Base-by-base conservation (phyloP, 2,113 vertebrate genomes). In the Rynchops niger region DNA sequence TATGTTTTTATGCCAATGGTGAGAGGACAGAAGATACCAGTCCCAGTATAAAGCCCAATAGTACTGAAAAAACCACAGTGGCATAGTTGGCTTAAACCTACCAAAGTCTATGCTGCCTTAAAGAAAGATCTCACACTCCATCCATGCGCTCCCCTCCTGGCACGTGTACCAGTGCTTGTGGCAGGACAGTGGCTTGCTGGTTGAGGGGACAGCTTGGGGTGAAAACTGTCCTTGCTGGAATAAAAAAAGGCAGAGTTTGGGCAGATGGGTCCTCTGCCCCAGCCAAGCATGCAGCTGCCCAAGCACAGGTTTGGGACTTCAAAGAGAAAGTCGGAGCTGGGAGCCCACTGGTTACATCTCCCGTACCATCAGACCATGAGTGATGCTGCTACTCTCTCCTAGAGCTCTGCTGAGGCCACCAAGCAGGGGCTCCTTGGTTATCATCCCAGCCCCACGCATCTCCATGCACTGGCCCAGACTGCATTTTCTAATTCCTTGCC, bases 91-190 rank as follows among this genome's bases (percentile, higher is more conserved):
- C 26, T 82, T 72, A 87, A 72, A 49, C 18, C 38, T 61, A 55
- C 45, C n/a, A 3, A 86, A 49, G 58, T n/a, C 43, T 9, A 27
- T 21, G 15, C 20, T 59, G 15, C 32, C 45, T 49, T 61, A 43
- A 67, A 36, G 36, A 62, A 11, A 56, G 7, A 63, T 9, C 23
- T 55, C 67, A 43, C 27, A 18, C 59, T 49, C 34, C n/a, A 43
- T 73, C 72, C 47, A 61, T 0, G 1, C 1, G 2, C n/a, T 47
- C 25, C 7, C 21, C 26, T 66, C 45, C 20, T 2, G 0, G 22
- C 30, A 62, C n/a, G 27, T 0, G 6, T 21, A 71, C 36, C 1
- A 0, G 19, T 58, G 71, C 58, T 45, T 6, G 0, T 19, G 34
- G 65, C 11, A 58, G 79, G 29, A 34, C 2, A 1, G 38, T 16